phyloP scores from a whole-genome alignment of 2,888 invertebrate genomes.

The Drosophila pegasa region DNA sequence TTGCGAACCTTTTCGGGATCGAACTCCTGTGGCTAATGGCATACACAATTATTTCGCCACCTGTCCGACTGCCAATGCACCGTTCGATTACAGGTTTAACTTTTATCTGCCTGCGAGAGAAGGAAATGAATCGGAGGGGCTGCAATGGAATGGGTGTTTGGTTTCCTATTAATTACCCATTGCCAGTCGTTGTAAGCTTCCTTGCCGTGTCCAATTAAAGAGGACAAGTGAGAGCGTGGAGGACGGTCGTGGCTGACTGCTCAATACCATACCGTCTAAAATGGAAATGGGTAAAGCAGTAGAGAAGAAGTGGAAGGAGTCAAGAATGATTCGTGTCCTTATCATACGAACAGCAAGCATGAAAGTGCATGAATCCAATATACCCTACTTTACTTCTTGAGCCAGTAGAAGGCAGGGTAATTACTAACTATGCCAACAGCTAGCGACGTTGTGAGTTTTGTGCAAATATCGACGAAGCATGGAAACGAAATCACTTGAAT shows the following conservation, averaged over 20 bases:
- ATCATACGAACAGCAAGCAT: not conserved
- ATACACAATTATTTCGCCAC: slow-evolving; percentile 20
- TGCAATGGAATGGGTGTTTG: slow-evolving; percentile 1
- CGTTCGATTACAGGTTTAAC: slow-evolving; percentile 27
- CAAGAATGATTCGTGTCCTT: too few species aligned
- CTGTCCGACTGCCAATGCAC: slow-evolving; percentile 23
- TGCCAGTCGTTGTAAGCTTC: slow-evolving; percentile 23
- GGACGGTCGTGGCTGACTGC: not conserved
- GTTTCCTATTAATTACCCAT: slow-evolving; percentile 43
- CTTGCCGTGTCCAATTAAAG: slow-evolving; percentile 36
- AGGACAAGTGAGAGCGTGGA: slow-evolving; percentile 7
- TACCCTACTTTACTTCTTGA: not conserved
- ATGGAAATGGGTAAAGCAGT: too few species aligned
- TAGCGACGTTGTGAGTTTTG: slow-evolving; percentile 21
- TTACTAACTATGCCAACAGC: slow-evolving; percentile 30
- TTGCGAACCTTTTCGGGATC: slow-evolving; percentile 35
- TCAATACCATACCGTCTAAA: not conserved
- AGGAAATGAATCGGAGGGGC: not conserved
- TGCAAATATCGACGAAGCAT: slow-evolving; percentile 9
- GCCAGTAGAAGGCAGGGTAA: slow-evolving; percentile 19
- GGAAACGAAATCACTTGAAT: slow-evolving; percentile 5
- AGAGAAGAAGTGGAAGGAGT: too few species aligned
- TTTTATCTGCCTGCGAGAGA: not conserved
- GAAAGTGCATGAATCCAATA: not conserved
- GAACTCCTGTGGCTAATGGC: slow-evolving; percentile 14